A percentile compares a stretch with the other conserved stretches of the same genome.
Evolutionary conservation across 1,140 invertebrate species (phyloP).

Genomic region (Ylistrum balloti): DNA sequence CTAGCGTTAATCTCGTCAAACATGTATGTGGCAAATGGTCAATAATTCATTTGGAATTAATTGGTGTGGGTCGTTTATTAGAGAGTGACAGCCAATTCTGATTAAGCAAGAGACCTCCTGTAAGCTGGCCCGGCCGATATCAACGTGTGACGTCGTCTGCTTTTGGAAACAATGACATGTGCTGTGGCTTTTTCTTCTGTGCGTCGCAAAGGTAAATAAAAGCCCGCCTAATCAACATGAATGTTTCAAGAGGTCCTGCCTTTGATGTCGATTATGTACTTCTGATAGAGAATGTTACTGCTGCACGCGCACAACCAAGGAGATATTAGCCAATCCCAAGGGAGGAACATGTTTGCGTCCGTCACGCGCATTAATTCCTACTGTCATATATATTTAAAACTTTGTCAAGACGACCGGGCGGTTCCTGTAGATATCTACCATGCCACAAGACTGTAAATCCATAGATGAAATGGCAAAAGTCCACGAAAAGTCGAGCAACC

Average conservation of each 20-base stretch:
- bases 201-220: conserved; percentile 38
- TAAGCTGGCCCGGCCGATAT: not conserved
- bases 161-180: conserved; percentile 39
- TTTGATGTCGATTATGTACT: conserved; percentile 35
- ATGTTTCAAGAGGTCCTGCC: conserved; percentile 32
- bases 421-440: not conserved
- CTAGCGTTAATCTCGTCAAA: conserved; percentile 20
- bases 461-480: conserved; percentile 39
- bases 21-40: conserved; percentile 12
- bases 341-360: conserved; percentile 31
- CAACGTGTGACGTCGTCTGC: conserved; percentile 36
- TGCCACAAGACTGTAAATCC: conserved; percentile 33
- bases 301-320: conserved; percentile 18
- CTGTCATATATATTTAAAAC: conserved; percentile 40
- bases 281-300: conserved; percentile 38
- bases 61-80: conserved; percentile 38
- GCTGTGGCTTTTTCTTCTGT: conserved; percentile 31
- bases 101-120: conserved; percentile 28
- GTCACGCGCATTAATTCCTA: conserved; percentile 32
- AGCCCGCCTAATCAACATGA: conserved; percentile 15
- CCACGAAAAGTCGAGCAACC: conserved; percentile 8
- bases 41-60: conserved; percentile 30
- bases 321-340: conserved; percentile 38
- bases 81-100: not conserved
- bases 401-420: conserved; percentile 25